Percentiles rank a stretch among this genome's conserved stretches.
Evolutionary conservation across 2,113 vertebrate genomes (phyloP).

Genomic region (Albula goreensis): DNA sequence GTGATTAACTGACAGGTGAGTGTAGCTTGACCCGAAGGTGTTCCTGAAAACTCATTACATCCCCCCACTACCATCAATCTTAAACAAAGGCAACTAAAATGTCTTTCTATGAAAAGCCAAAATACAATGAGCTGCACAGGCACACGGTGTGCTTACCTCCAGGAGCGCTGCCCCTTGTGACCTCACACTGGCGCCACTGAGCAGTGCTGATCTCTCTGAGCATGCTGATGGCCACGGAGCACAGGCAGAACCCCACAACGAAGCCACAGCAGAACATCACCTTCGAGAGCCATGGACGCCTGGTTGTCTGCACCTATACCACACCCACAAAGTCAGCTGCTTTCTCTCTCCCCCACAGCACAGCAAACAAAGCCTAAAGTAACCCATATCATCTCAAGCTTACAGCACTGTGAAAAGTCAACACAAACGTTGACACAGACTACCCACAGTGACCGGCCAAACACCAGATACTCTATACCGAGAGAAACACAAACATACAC

Average conservation of each 20-base stretch:
- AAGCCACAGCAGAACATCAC: not conserved
- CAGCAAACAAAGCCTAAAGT: too few species aligned
- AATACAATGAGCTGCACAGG: not conserved
- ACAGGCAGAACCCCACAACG: constrained; percentile 10
- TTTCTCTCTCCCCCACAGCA: too few species aligned
- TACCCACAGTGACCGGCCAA: too few species aligned
- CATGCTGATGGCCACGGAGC: not conserved
- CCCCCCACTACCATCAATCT: too few species aligned
- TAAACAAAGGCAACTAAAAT: not conserved
- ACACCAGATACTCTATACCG: too few species aligned
- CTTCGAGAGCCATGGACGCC: not conserved
- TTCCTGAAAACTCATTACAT: too few species aligned
- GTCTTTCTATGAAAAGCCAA: not conserved
- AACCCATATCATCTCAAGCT: too few species aligned
- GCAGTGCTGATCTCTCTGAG: not conserved
- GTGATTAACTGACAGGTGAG: too few species aligned
- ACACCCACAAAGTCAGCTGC: not conserved
- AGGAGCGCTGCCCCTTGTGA: not conserved
- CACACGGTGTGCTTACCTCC: not conserved
- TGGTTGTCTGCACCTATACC: not conserved
- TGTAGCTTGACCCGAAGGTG: too few species aligned
- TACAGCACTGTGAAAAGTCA: too few species aligned
- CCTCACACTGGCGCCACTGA: not conserved
- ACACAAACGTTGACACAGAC: too few species aligned
- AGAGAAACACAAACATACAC: too few species aligned